These are phyloP conservation scores for Hoplodrina ambigua DNA, from an alignment of 2,888 invertebrate species.

Conservation along the genomic window DNA sequence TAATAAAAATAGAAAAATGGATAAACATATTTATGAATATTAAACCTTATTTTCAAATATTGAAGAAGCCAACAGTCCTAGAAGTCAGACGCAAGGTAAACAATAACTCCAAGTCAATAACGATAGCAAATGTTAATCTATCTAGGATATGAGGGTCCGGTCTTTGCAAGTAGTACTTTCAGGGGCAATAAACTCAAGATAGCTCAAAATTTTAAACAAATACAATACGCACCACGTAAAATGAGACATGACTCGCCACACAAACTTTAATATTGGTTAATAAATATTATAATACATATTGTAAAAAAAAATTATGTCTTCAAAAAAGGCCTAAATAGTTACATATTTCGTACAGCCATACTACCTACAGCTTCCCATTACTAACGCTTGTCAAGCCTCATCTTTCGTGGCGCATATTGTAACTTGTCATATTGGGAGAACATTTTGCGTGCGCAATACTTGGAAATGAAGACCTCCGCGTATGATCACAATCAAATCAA, in stretches of 20 bases:
- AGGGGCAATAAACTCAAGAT: background rate
- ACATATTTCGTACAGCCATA: no score
- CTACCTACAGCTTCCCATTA: no score
- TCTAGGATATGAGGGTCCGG: constrained; percentile 11
- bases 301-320: no score
- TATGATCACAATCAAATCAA: no score
- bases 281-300: no score
- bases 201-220: background rate
- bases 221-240: no score
- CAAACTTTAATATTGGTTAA: no score
- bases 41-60: background rate
- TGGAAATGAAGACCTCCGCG: no score
- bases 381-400: no score
- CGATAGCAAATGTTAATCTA: background rate
- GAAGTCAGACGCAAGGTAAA: constrained; percentile 6
- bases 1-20: background rate
- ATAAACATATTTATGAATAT: background rate
- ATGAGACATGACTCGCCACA: no score
- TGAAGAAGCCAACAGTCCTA: background rate
- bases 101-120: background rate
- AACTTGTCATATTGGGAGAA: background rate
- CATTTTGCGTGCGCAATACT: background rate
- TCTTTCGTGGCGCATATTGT: no score
- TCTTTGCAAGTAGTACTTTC: constrained; percentile 11
- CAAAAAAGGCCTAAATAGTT: no score